Base-by-base conservation (phyloP, 2,797 vertebrate genomes). In the Botia almorhae region DNA sequence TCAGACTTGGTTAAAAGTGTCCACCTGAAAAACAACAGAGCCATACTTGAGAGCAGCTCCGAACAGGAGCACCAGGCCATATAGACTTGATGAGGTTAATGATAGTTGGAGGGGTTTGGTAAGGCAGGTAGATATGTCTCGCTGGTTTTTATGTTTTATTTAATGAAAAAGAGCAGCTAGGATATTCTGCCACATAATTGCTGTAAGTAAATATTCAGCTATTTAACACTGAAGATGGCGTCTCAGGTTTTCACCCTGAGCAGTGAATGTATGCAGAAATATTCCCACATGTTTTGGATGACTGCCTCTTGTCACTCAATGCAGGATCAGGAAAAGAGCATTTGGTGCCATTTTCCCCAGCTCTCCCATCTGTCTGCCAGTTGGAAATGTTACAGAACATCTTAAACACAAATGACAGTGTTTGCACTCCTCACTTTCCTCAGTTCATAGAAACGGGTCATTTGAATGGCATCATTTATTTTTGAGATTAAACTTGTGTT, bases 351-450 rank as follows among this genome's bases (percentile, higher is more conserved):
- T 74, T 69, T 81, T 17, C 19, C 43, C 58, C 50, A 68, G 33
- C 29, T 2, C 2, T 74, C 46, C 61, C 58, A 73, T 81, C 68
- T 69, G 43, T 68, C 33, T 69, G 43, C 39, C 23, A 43, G 19
- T 73, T 61, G 29, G 58, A 81, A 60, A 61, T 82, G 51, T 68
- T 65, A 16, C 46, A 39, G 79, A 71, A 36, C 39, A 39, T 58
- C 74, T 82, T 72, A 51, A n/a, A 51, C 63, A 69, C 10, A 71
- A 65, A 65, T 72, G 2, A 43, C 13, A 63, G 56, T 11, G n/a
- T 13, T 39, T 53, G 61, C 64, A n/a, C 61, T 29, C 50, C n/a
- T n/a, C n/a, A n/a, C n/a, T n/a, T n/a, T 55, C 7, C 17, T 67
- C 3, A 53, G 29, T 67, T 76, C 33, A 68, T 19, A 76, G 33